These are phyloP conservation scores for Tylochromis polylepis DNA, from an alignment of 2,113 vertebrate genomes.

Conservation along the genomic window DNA sequence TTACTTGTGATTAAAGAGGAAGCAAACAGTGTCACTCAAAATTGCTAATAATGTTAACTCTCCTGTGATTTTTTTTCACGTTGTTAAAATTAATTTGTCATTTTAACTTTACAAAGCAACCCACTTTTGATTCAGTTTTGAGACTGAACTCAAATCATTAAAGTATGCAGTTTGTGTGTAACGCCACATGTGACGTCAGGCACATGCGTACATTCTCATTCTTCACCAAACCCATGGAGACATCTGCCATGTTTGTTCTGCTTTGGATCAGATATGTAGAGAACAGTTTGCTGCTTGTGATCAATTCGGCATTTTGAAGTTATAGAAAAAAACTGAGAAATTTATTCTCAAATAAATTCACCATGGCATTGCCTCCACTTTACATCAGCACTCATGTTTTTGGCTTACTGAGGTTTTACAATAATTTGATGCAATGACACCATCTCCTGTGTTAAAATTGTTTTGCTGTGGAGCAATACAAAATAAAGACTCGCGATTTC, in stretches of 20 bases:
- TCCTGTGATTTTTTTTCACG: not conserved
- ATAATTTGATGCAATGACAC: not conserved
- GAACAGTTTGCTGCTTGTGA: not conserved
- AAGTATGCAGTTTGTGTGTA: not conserved
- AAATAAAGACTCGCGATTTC: not conserved
- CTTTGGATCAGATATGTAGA: not conserved
- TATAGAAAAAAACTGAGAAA: not conserved
- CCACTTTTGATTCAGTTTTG: not conserved
- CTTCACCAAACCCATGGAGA: not conserved
- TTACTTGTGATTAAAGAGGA: not conserved
- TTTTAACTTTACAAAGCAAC: not conserved
- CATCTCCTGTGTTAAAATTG: not conserved
- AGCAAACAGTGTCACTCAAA: not conserved
- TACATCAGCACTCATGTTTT: not conserved
- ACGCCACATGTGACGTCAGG: not conserved
- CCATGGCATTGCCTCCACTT: not conserved
- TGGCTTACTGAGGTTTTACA: not conserved
- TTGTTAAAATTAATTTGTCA: no score
- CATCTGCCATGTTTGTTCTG: not conserved
- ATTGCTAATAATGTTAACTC: not conserved
- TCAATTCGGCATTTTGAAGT: not conserved
- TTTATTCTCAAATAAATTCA: not conserved
- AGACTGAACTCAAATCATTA: not conserved
- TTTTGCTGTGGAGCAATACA: not conserved
- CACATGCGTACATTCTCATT: not conserved